Base-by-base conservation (phyloP, 2,888 invertebrate species). In the Andrena praecox region DNA sequence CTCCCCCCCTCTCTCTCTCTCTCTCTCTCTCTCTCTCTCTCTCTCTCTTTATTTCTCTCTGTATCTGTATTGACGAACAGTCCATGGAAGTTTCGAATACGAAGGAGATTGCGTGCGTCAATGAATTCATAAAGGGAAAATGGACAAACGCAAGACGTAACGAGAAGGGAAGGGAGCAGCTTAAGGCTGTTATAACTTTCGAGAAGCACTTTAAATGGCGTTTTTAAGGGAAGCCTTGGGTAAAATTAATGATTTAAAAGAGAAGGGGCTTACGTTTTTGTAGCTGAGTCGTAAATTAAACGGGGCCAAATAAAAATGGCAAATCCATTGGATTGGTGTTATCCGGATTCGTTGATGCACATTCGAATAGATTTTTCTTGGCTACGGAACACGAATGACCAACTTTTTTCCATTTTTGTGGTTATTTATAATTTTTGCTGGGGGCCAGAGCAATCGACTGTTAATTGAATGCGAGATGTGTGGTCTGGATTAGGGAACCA, bases 61-160 rank as follows among this genome's bases (percentile, higher is more conserved):
- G 10, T 56, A 2, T 27, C 77, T 52, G 85, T 89, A 89, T 91
- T 89, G 89, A 89, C 85, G 86, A 81, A 77, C 87, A 79, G 88
- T 89, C 84, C 85, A 76, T 84, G 76, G 84, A 83, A 91, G 89
- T 89, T 89, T 89, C 89, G 87, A 88, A 87, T 88, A 85, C 85
- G 88, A 89, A 90, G 88, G 89, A 86, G 90, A 89, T 89, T 90
- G 88, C 88, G 89, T 84, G 86, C 89, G 88, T 89, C 89, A 90
- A 91, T 89, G 90, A 89, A 90, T 89, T 89, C 89, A 85, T 88
- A 87, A 86, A 86, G 84, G 62, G 29, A 66, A 70, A n/a, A 7
- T 66, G 52, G 69, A 67, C 66, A 66, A 63, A 60, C 6, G 60
- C 60, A 31, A 69, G 63, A 66, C 63, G 60, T 48, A 69, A 77